phyloP scores from a whole-genome alignment of 2,113 vertebrate species.

The Acanthisitta chloris region DNA sequence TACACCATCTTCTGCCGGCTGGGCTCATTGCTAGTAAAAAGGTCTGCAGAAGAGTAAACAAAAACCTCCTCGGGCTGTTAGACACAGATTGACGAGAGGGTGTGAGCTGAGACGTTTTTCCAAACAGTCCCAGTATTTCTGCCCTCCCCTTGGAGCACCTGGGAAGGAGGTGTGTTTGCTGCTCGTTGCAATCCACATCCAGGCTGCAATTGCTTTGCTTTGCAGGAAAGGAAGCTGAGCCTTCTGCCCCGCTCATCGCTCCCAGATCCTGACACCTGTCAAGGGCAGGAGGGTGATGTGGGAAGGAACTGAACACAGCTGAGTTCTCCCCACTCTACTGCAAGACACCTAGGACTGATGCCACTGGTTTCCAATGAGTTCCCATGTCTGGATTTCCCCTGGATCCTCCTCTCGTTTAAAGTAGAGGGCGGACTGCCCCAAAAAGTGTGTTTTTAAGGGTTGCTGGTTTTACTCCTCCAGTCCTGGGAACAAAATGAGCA shows the following conservation, averaged over 20 bases:
- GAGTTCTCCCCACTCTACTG: neutral
- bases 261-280: neutral
- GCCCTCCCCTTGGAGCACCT: neutral
- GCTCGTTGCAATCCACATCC: neutral
- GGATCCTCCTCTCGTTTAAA: neutral
- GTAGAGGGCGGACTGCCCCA: neutral
- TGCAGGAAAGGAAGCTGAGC: neutral
- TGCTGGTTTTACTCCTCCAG: neutral
- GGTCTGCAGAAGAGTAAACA: neutral
- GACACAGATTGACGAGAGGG: neutral
- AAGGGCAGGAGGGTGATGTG: neutral
- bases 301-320: neutral
- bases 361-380: neutral
- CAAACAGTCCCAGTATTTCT: neutral
- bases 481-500: neutral
- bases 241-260: neutral
- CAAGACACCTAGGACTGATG: neutral
- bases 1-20: neutral
- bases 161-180: neutral
- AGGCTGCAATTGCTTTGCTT: neutral
- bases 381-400: neutral
- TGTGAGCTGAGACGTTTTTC: neutral
- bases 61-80: neutral
- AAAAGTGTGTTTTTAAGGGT: fast-evolving
- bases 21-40: neutral